Conservation (phyloP, 2,888 invertebrate species). For the Ochropleura leucogaster region DNA sequence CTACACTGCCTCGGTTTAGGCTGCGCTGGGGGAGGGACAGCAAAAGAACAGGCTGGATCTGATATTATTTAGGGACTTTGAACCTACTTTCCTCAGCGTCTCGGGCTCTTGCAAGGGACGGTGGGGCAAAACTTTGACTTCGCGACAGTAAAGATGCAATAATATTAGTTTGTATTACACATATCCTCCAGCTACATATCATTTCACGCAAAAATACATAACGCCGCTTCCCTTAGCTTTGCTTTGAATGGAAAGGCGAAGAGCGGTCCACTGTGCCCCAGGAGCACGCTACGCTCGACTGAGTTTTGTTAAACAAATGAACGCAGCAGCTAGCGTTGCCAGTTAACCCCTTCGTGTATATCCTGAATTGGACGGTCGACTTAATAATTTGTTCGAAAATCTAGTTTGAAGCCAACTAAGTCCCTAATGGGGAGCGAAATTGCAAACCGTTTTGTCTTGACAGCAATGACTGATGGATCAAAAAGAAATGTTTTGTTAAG, state of each 20-base stretch:
- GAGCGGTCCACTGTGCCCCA: too few species aligned
- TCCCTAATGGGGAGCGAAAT: slow-evolving; percentile 32
- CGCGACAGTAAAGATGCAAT: too few species aligned
- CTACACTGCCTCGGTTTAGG: too few species aligned
- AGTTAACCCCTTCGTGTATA: background rate
- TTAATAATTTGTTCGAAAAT: slow-evolving; percentile 56
- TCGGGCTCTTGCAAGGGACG: too few species aligned
- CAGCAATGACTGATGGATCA: slow-evolving; percentile 47
- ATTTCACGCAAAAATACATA: background rate
- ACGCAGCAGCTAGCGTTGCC: background rate
- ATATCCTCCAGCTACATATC: background rate
- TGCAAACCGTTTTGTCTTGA: slow-evolving; percentile 43
- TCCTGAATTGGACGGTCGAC: slow-evolving; percentile 6
- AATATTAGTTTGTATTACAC: too few species aligned
- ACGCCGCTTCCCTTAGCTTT: background rate
- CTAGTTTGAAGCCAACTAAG: slow-evolving; percentile 39
- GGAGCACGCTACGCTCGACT: background rate
- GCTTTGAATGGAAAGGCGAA: background rate
- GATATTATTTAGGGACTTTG: too few species aligned
- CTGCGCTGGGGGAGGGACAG: too few species aligned
- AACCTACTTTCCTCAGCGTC: too few species aligned
- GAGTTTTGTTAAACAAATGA: slow-evolving; percentile 4
- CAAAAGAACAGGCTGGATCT: too few species aligned
- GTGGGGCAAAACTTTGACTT: too few species aligned
- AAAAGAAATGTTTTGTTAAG: slow-evolving; percentile 53